Evolutionary conservation across 2,888 invertebrate species (phyloP).

Genomic region (Agonopterix arenella): DNA sequence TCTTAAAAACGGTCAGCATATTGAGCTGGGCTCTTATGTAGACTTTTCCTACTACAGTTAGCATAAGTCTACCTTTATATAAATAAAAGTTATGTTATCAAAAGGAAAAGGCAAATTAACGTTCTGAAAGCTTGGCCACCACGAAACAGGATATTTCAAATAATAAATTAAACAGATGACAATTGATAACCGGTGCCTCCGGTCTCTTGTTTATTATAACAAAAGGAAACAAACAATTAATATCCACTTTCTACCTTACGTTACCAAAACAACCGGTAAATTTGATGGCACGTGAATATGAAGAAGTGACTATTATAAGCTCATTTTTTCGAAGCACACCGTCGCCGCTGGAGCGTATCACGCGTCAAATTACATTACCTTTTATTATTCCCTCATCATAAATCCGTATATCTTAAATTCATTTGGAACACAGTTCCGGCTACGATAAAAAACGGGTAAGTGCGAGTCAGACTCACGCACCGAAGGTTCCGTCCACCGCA

Average conservation of each 20-base stretch:
- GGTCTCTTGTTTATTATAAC: too few species aligned
- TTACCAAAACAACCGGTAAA: slow-evolving; percentile 10
- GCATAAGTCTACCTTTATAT: too few species aligned
- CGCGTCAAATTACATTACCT: slow-evolving; percentile 30
- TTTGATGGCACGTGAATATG: slow-evolving; percentile 18
- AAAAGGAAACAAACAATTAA: slow-evolving; percentile 1
- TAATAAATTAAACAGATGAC: neutral
- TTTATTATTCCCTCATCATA: slow-evolving; percentile 25
- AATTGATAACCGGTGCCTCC: neutral
- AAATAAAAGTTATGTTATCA: too few species aligned
- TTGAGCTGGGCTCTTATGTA: too few species aligned
- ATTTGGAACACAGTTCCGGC: slow-evolving; percentile 13
- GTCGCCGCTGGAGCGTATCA: slow-evolving; percentile 18
- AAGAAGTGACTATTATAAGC: slow-evolving; percentile 28
- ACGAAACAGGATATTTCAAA: neutral
- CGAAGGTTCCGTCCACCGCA: too few species aligned
- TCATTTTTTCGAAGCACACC: slow-evolving; percentile 22
- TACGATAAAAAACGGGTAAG: neutral
- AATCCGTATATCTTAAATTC: slow-evolving; percentile 17
- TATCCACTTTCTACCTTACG: slow-evolving; percentile 4
- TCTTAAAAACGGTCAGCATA: too few species aligned
- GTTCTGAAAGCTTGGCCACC: neutral
- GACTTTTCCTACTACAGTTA: too few species aligned
- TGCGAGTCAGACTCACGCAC: too few species aligned
- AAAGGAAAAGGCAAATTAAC: too few species aligned